phyloP scores from a whole-genome alignment of 2,888 invertebrate species.

The Archaeoteleia sp. region DNA sequence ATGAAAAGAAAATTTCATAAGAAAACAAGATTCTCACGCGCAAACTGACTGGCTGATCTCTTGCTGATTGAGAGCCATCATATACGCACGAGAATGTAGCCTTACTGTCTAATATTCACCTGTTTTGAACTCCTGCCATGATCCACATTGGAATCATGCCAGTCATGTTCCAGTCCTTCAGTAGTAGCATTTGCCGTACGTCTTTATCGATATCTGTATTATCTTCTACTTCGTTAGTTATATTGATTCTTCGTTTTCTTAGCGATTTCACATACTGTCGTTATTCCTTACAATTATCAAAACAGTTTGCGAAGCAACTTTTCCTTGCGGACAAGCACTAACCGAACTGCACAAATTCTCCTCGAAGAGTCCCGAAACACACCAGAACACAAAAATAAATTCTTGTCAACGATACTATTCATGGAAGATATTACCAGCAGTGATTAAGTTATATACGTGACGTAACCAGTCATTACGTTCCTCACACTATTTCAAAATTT shows the following conservation, averaged over 20 bases:
- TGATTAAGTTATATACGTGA: constrained; percentile 29
- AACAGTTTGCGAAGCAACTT: constrained; percentile 39
- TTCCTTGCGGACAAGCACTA: constrained; percentile 30
- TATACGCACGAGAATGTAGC: constrained; percentile 31
- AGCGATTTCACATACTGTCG: constrained; percentile 18
- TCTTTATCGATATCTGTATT: constrained; percentile 21
- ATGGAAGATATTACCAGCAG: constrained; percentile 48
- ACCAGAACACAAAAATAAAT: constrained; percentile 32
- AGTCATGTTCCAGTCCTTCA: constrained; percentile 20
- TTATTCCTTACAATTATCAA: constrained; percentile 19
- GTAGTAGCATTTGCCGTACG: constrained; percentile 35
- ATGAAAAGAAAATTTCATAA: constrained; percentile 57
- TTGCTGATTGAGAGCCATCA: constrained; percentile 64
- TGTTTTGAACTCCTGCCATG: constrained; percentile 24
- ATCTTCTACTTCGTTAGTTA: constrained; percentile 36
- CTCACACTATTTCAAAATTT: too few species aligned
- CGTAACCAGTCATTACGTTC: constrained; percentile 35
- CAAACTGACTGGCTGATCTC: constrained; percentile 55
- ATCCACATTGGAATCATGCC: constrained; percentile 14
- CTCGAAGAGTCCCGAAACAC: constrained; percentile 25
- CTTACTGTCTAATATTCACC: constrained; percentile 47
- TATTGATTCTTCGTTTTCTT: constrained; percentile 31
- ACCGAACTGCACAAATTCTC: constrained; percentile 36
- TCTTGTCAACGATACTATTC: constrained; percentile 20
- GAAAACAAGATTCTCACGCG: constrained; percentile 54